Evolutionary conservation across 2,797 vertebrate genomes (phyloP), one percentile per base, ranked within the genome.

Genomic region (Onychomys torridus): DNA sequence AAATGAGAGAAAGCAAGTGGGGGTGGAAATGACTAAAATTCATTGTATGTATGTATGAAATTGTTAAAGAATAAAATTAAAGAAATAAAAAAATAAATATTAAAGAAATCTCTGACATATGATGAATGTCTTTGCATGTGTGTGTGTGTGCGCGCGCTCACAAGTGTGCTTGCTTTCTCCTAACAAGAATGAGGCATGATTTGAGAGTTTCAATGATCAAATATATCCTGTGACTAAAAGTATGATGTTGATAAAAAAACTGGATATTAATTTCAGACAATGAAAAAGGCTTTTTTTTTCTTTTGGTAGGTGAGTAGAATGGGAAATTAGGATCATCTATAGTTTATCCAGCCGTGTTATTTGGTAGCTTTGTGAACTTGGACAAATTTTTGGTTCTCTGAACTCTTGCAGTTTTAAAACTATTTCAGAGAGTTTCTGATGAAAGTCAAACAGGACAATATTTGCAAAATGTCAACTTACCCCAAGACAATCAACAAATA

Each of bases 381-480:
- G 37, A 78, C 65, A 90, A 94, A 61, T 65, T 79, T 93, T 85
- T 40, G 34, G 55, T 34, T 82, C 65, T 73, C 86, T 77, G 37
- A 95, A 91, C 21, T 46, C 82, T 40, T 85, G 84, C 65, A 67
- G 67, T 55, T 88, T 14, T 81, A 84, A 96, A 76, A 90, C 67
- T 71, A 71, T 87, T 89, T 93, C 83, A 95, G 7, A 49, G 57
- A 65, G 16, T 49, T 93, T 27, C 79, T 34, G 61, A 3, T 83
- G 29, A 95, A 34, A 84, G 65, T 79, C 69, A 96, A 95, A 46
- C 67, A 91, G 75, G 89, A 78, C 43, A 87, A 49, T 95, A 73
- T 88, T 94, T 90, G 89, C 67, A 94, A 93, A 90, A 43, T 61
- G 37, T 21, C 91, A 93, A 89, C 83, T 94, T 46, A 61, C 1